Base-by-base conservation (phyloP, 2,888 invertebrate genomes). In the Prenolepis imparis region DNA sequence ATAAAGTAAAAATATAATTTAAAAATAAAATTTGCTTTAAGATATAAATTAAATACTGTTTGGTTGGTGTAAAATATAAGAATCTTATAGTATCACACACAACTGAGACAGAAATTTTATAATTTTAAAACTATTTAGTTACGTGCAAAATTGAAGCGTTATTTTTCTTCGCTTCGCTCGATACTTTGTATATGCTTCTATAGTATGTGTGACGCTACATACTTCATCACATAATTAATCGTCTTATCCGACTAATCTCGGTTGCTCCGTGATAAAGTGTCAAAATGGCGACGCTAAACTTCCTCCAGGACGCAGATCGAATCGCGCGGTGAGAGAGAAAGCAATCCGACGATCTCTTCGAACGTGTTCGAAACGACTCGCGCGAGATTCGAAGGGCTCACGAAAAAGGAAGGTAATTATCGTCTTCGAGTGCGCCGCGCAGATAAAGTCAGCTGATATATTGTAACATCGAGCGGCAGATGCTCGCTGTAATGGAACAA, bases 351-450 rank as follows among this genome's bases (percentile, higher is more conserved):
- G 74, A 48, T 80, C n/a, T 84, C 28, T 48, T 74, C 15, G 64
- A 84, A 68, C 66, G 57, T 72, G 81, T 72, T 85, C 66, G 55
- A 81, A 59, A 61, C 63, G 64, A 39, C 41, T 39, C 55, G 36
- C 44, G 44, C 21, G 72, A 85, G 85, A 57, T 84, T 70, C 80
- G 57, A 36, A 75, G 64, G 66, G 70, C 73, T 55, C 61, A 66
- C 61, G 82, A 82, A 77, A 82, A 67, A 85, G 82, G 67, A 82
- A 63, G 61, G 82, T 52, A 85, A 84, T 85, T 82, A 85, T 82
- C 59, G 64, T 66, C 52, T 78, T 66, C 52, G 63, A 83, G 52
- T 77, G 64, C 66, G 48, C 21, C 61, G 67, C 21, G 52, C 32
- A 74, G 70, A 84, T 67, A 73, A 80, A 67, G 39, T 41, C 32